These are phyloP conservation scores for Pemphigus obesinymphae DNA, from an alignment of 1,140 invertebrate genomes.

Conservation along the genomic window DNA sequence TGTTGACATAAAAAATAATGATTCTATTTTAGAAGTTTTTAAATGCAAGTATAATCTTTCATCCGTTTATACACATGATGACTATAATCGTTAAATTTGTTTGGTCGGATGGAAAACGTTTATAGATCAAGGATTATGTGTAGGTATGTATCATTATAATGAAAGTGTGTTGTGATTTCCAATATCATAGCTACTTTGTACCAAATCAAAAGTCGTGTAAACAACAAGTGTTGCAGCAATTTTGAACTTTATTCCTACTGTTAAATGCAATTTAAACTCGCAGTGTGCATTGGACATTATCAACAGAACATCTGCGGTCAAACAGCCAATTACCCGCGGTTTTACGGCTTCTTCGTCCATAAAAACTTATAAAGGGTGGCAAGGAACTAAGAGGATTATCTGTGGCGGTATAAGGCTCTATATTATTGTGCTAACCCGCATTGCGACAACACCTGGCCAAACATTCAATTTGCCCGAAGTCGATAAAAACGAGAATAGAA, in stretches of 20 bases:
- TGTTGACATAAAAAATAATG: not conserved
- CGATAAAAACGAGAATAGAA: not conserved
- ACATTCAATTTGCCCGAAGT: not conserved
- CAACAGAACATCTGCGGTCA: slow-evolving; percentile 38
- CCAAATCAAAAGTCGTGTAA: not conserved
- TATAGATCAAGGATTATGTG: not conserved
- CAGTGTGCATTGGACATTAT: not conserved
- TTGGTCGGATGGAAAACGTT: not conserved
- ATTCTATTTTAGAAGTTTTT: not conserved
- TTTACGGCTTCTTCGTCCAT: slow-evolving; percentile 29
- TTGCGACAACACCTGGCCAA: slow-evolving; percentile 34
- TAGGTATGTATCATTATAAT: too few relatives aligned
- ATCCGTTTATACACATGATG: not conserved
- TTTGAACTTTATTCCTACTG: not conserved
- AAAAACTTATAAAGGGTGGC: not conserved
- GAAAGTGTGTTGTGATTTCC: not conserved
- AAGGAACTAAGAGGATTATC: slow-evolving; percentile 27
- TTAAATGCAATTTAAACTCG: not conserved
- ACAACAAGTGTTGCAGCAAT: slow-evolving; percentile 2
- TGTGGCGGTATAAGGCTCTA: not conserved
- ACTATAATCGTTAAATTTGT: not conserved
- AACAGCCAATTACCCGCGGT: slow-evolving; percentile 33
- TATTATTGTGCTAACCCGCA: slow-evolving; percentile 18
- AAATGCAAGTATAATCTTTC: not conserved
- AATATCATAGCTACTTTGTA: not conserved